Percentiles rank a stretch among this genome's conserved stretches.
phyloP scores from a whole-genome alignment of 2,797 vertebrate genomes.

The Astyanax mexicanus region DNA sequence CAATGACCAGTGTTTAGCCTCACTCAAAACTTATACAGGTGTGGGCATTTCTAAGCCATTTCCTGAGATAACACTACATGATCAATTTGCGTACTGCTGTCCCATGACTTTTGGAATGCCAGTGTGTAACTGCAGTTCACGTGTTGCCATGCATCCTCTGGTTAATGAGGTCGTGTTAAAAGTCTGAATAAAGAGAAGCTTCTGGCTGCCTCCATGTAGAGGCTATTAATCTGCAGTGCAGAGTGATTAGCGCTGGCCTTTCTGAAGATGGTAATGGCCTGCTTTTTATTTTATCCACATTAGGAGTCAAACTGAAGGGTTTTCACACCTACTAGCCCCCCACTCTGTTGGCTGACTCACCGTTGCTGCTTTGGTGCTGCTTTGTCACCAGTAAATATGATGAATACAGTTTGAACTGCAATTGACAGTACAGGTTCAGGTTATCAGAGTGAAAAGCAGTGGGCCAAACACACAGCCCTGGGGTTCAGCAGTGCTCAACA shows the following conservation, averaged over 20 bases:
- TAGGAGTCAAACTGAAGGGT: neutral
- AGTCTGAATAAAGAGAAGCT: no score
- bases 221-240: neutral
- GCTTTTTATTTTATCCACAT: neutral
- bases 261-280: neutral
- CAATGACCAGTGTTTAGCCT: no score
- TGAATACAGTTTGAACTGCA: neutral
- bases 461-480: neutral
- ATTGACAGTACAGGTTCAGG: neutral
- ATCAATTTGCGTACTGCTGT: no score
- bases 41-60: no score
- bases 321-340: neutral
- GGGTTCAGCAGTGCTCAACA: neutral
- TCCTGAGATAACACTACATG: no score
- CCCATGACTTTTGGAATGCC: no score
- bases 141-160: no score
- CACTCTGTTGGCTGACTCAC: neutral
- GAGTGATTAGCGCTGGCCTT: neutral
- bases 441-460: neutral
- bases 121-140: neutral
- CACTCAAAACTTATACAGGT: no score
- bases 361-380: neutral
- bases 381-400: neutral
- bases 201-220: neutral
- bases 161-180: no score